A percentile compares a stretch with the other conserved stretches of the same genome.
Evolutionary conservation across 2,888 invertebrate genomes (phyloP).

Genomic region (Elegia similella): DNA sequence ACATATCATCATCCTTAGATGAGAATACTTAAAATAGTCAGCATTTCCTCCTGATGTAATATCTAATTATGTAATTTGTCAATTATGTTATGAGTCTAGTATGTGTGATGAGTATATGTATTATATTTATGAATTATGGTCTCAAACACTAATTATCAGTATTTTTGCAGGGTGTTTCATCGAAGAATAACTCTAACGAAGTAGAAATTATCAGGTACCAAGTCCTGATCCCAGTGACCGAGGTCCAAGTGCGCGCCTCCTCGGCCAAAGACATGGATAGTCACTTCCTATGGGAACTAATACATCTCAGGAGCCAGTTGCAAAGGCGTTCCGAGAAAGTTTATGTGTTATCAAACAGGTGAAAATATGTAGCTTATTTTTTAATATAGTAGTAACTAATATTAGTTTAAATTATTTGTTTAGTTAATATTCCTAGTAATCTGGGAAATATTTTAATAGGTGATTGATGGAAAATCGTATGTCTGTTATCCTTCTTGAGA

Average conservation of each 20-base stretch:
- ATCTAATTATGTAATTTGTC: too few species aligned
- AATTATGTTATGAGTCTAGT: too few species aligned
- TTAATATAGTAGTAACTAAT: background rate
- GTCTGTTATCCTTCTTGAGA: too few species aligned
- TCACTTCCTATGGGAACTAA: constrained; percentile 98
- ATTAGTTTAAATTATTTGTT: too few species aligned
- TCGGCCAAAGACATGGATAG: constrained; percentile 97
- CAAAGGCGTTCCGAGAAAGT: constrained; percentile 97
- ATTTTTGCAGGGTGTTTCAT: constrained; percentile 88
- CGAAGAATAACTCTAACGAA: constrained; percentile 92
- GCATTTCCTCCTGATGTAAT: too few species aligned
- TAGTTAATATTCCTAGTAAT: too few species aligned
- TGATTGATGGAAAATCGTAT: too few species aligned
- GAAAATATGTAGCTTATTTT: constrained; percentile 28
- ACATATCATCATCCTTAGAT: too few species aligned
- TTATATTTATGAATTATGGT: too few species aligned
- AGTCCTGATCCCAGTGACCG: constrained; percentile 97
- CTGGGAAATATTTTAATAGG: too few species aligned
- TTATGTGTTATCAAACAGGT: constrained; percentile 97
- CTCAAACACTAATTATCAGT: background rate
- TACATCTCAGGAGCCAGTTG: constrained; percentile 95
- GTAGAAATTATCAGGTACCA: constrained; percentile 98
- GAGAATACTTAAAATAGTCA: too few species aligned
- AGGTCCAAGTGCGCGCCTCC: constrained; percentile 97
- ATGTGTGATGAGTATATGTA: too few species aligned